Base-by-base conservation (phyloP, 2,113 vertebrate genomes). In the Onychostoma macrolepis region DNA sequence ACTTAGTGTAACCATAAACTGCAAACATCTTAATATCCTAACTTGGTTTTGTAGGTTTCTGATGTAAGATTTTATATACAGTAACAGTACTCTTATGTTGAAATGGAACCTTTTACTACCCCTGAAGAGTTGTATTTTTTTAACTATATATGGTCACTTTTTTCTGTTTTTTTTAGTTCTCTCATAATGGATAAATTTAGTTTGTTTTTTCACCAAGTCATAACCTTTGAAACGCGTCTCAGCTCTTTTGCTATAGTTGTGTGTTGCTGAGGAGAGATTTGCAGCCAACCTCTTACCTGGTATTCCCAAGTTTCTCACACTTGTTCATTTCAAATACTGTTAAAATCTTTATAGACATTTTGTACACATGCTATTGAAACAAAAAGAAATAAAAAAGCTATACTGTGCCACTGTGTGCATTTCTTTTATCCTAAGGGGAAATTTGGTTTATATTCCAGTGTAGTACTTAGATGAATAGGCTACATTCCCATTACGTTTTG, bases 221-320 rank as follows among this genome's bases (percentile, higher is more conserved):
- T 85, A 65, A 63, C 85, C 26, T 33, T 83, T 58, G 50, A 48
- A 45, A 36, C 21, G 28, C 33, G 24, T n/a, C 53, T 63, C 41
- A 9, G 74, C 69, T 86, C 33, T 28, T 69, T 83, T 21, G 67
- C 65, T 61, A 24, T 33, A 67, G 61, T 43, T 41, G 11, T 88
- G 88, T 86, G 43, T 86, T 80, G 82, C 87, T 0, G 80, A 89
- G 74, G 72, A 88, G 92, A 93, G 90, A 89, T 89, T 61, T 81
- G 87, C 86, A 56, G 85, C 87, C 87, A 72, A 84, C 12, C 87
- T 93, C 92, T 86, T 72, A 86, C 89, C 93, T 88, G 93, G 92
- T 92, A 90, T 91, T 91, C 91, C 91, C 87, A 91, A 90, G 90
- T 92, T 94, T 94, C 92, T 93, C 93, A 72, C 41, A 65, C 91